Percentiles rank a stretch among this genome's conserved stretches.
These are phyloP conservation scores for Calameuta idolon DNA, from an alignment of 2,888 invertebrate species.

Conservation along the genomic window DNA sequence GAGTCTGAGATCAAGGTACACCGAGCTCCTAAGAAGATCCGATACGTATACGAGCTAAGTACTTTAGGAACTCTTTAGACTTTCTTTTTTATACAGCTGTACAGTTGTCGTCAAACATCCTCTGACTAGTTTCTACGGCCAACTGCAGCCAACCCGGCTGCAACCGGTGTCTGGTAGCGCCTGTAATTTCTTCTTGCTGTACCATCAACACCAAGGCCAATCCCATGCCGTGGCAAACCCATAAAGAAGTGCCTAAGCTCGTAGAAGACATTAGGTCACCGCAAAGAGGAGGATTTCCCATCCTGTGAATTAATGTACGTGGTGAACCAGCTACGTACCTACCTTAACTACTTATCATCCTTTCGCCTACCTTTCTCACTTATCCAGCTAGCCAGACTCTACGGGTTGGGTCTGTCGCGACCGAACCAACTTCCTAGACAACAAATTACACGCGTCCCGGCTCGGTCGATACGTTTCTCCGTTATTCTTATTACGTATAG, in stretches of 20 bases:
- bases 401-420: neutral
- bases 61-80: neutral
- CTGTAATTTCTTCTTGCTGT: neutral
- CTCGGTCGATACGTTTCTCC: neutral
- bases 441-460: neutral
- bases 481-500: neutral
- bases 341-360: neutral
- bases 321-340: neutral
- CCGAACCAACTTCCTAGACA: too few species aligned
- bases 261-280: neutral
- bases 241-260: neutral
- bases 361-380: neutral
- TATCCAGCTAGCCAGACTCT: neutral
- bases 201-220: neutral
- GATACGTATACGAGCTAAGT: neutral
- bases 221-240: neutral
- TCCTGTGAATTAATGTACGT: neutral
- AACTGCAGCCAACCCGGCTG: neutral
- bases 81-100: neutral
- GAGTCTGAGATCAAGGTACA: neutral
- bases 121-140: neutral
- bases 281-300: neutral
- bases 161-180: neutral
- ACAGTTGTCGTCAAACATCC: neutral
- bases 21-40: neutral